Conservation (phyloP, 2,797 vertebrate genomes). For the Galagoides demidoff region DNA sequence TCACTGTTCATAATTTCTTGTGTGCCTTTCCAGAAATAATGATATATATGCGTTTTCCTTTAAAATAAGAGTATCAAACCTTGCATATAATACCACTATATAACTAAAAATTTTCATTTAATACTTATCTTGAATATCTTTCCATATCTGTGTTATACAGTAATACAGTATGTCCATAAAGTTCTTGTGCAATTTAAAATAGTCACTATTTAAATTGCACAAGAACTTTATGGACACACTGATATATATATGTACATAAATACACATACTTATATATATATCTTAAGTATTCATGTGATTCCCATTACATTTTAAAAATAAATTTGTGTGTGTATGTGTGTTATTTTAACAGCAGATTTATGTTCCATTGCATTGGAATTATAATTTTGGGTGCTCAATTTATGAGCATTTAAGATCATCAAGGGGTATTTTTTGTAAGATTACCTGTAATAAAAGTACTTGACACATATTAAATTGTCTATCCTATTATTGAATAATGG, state of each 20-base stretch:
- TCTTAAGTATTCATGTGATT: not conserved
- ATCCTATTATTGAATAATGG: not conserved
- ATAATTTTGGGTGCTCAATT: constrained; percentile 22
- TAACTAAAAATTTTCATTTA: not conserved
- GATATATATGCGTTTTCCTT: not conserved
- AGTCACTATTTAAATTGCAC: too few species aligned
- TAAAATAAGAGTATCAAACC: not conserved
- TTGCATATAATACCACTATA: not conserved
- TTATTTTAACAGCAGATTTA: constrained; percentile 54
- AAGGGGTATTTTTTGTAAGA: not conserved
- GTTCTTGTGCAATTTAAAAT: too few species aligned
- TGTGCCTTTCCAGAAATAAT: constrained; percentile 17
- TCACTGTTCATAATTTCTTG: not conserved
- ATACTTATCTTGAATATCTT: not conserved
- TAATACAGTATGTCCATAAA: too few species aligned
- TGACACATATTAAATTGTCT: not conserved
- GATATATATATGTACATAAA: not conserved
- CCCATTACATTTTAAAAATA: not conserved
- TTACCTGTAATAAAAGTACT: constrained; percentile 38
- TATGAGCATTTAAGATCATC: constrained; percentile 10
- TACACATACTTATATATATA: not conserved
- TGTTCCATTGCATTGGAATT: constrained; percentile 3
- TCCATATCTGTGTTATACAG: constrained; percentile 7
- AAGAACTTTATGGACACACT: too few species aligned
- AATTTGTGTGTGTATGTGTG: not conserved